A percentile compares a stretch with the other conserved stretches of the same genome.
Conservation (phyloP, 2,888 invertebrate species). For the Ferrisia virgata region DNA sequence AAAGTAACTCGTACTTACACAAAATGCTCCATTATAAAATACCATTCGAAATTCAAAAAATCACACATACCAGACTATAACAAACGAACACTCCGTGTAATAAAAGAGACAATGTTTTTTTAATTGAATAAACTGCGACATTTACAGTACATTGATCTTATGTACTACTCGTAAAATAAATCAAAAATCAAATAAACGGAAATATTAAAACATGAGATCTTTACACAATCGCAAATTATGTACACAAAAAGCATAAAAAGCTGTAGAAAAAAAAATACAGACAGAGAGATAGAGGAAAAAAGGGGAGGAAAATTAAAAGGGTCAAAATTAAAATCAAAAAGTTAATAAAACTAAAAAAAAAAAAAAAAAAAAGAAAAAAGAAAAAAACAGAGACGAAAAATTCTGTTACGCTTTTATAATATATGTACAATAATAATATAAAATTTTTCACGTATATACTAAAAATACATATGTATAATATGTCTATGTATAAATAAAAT, state of each 20-base stretch:
- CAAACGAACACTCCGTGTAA: background rate
- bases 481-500: background rate
- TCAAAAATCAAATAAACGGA: slow-evolving; percentile 12
- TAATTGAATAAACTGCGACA: background rate
- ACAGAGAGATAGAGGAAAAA: background rate
- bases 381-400: background rate
- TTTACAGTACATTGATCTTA: slow-evolving; percentile 24
- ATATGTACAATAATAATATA: slow-evolving; percentile 3
- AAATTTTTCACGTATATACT: background rate
- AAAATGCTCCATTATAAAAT: too few species aligned
- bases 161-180: slow-evolving; percentile 7
- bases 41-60: too few species aligned
- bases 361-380: background rate
- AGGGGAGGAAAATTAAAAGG: background rate
- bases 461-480: background rate
- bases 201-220: slow-evolving; percentile 40
- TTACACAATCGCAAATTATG: slow-evolving; percentile 22
- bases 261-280: slow-evolving; percentile 31
- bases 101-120: background rate
- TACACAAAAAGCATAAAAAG: slow-evolving; percentile 31
- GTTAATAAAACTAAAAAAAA: slow-evolving; percentile 14
- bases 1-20: too few species aligned
- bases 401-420: background rate
- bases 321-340: background rate
- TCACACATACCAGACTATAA: too few species aligned